Evolutionary conservation across 2,113 vertebrate species (phyloP), one percentile per base, ranked within the genome.

Genomic region (Orycteropus afer): DNA sequence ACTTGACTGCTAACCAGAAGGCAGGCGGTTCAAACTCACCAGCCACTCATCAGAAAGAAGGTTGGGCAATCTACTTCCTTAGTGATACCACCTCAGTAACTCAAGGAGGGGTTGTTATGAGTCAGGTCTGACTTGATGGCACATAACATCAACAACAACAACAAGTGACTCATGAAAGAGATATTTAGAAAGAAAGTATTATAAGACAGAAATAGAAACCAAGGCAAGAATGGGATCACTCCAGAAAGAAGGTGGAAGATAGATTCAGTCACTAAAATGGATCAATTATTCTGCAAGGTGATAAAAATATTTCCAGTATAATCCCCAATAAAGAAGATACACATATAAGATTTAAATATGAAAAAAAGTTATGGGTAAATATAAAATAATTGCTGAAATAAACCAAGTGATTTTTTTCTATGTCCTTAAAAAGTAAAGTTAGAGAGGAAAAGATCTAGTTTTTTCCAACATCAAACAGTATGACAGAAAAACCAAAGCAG

Each of bases 401-500:
- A 92, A 20, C 3, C 29, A 55, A 37, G 29, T 57, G 14, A 40
- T 65, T 86, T 81, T 82, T 78, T 53, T 95, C 7, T 87, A 61
- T 74, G 67, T 37, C 55, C 85, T 92, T 95, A 79, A 71, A 86
- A 94, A 90, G 53, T 79, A 84, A 81, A 96, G 22, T 90, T 88
- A 77, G 69, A 82, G 45, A 89, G 13, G 17, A 73, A 95, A 94
- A 88, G 51, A 27, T 89, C 23, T 63, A 74, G 34, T 57, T 71
- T 59, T 9, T 89, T 78, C 49, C 32, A 83, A 73, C 73, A 95
- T 97, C 83, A 95, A 71, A 83, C 2, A 4, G 0, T 57, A 47
- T 82, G 88, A 82, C 73, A 95, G 55, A 65, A 95, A 57, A 90
- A 85, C 76, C 83, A 95, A 79, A 97, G 55, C 67, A 86, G 40